Evolutionary conservation across 35 echinoderm and acorn worm species (phyloP), one percentile per base, ranked within the genome.

Genomic region (Ptychodera flava): DNA sequence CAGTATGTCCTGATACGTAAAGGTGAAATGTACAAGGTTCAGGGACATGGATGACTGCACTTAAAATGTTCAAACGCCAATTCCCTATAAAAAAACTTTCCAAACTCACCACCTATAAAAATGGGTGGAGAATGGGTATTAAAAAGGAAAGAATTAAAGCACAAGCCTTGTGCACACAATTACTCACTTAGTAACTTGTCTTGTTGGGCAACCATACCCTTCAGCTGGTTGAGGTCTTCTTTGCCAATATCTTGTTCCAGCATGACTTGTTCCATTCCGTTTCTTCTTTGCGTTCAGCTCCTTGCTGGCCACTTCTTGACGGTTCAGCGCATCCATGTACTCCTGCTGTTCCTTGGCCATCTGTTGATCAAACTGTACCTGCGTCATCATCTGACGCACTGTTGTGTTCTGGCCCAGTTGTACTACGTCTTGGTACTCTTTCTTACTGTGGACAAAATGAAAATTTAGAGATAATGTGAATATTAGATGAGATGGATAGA

Each of bases 281-380:
- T 79, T 79, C 0, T 37, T 80, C 0, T 78, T 33, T 0, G 90
- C 64, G 0, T 82, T 28, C 33, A 99, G 64, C 32, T 99, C 80
- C 78, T 99, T 99, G 82, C 88, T 92, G 34, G 92, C 90, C 36
- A 99, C 92, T 82, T 99, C 96, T 36, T 94, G 93, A 32, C 89
- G 87, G 77, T 94, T 92, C n/a, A 94, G 85, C 22, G 92, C 92
- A 75, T 94, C 92, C 96, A 99, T 94, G 36, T 94, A 97, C 77
- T 97, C 93, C 90, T 94, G 82, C 35, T 97, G 86, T 84, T 97
- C 95, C 36, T 97, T 97, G 78, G 89, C 91, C 90, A 97, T 97
- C 64, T 97, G 92, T 53, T 88, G 79, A 78, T 89, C 92, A 90
- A 85, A 93, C 76, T 97, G 94, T 77, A 91, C 86, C 77, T 97